Conservation (phyloP, 1,140 invertebrate species). For the Diplogasteroides magnus region DNA sequence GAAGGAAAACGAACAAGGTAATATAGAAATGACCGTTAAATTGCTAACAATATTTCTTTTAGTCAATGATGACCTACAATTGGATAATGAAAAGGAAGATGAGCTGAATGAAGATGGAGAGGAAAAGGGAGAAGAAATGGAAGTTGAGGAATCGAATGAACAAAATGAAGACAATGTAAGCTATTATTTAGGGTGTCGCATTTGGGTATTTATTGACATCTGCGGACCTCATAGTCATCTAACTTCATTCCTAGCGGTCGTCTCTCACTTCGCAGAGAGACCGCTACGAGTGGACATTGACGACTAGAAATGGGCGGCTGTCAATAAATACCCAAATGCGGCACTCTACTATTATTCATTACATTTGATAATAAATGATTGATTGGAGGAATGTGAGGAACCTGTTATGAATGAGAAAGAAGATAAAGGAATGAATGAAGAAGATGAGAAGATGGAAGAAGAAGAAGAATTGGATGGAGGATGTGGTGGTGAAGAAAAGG, state of each 20-base stretch:
- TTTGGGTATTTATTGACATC: too few relatives aligned
- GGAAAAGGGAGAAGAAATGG: conserved; percentile 23
- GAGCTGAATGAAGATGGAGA: conserved; percentile 20
- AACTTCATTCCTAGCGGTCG: too few relatives aligned
- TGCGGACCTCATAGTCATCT: too few relatives aligned
- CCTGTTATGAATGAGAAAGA: conserved; percentile 41
- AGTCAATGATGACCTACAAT: background rate
- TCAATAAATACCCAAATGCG: too few relatives aligned
- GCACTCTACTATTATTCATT: too few relatives aligned
- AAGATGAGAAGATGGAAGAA: conserved; percentile 31
- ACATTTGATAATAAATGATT: too few relatives aligned
- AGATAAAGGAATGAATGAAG: conserved; percentile 34
- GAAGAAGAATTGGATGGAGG: conserved; percentile 21
- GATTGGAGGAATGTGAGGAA: too few relatives aligned
- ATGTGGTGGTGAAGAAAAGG: conserved; percentile 22
- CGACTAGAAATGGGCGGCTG: too few relatives aligned
- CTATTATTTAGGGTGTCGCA: too few relatives aligned
- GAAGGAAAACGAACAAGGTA: conserved; percentile 5
- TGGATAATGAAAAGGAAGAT: conserved; percentile 11
- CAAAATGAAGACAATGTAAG: too few relatives aligned
- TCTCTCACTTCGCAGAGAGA: too few relatives aligned
- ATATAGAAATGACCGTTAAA: background rate
- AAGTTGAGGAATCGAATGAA: conserved; percentile 30
- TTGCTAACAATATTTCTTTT: background rate
- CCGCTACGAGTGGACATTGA: too few relatives aligned